Evolutionary conservation across 1,140 invertebrate species (phyloP), one percentile per base, ranked within the genome.

Genomic region (Hylyphantes graminicola): DNA sequence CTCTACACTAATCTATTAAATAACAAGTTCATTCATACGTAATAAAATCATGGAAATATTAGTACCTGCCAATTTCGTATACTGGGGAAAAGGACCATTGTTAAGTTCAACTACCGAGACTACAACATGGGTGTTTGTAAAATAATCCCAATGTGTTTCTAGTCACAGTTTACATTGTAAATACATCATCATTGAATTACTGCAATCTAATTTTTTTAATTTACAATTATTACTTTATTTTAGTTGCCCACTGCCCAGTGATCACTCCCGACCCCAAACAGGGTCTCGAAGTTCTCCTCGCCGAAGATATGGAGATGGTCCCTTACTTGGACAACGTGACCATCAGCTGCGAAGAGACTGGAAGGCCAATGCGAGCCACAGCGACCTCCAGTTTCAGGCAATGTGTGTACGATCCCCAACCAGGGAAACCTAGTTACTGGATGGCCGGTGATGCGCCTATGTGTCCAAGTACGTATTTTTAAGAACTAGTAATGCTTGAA

Each of bases 371-470:
- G 13, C 90, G 95, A 79, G 93, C 94, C 86, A 96, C 96, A 11
- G 93, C 94, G 6, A 94, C 95, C 12, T 93, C 96, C 2, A 90
- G 91, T 12, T 97, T 97, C 89, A 93, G 97, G 82, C 96, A 98
- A 89, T 98, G 97, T 90, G 96, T 97, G 48, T 98, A 97, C 88
- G 95, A 98, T 91, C 96, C 97, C 0, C 93, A 93, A 54, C 93
- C 93, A 91, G 96, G 95, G 87, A 91, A 94, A 75, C 94, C 95
- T 4, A 94, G 96, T 87, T 98, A 98, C 88, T 98, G 96, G 96
- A 89, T 98, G 0, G 96, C 96, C 65, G 96, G 96, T 50, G 91
- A 92, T 19, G 91, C 93, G 86, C 96, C 97, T 4, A 93, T 93
- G 63, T 98, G 97, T 89, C 95, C 95, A 76, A 80, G 85, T 86